Conservation (phyloP, 37 sponge, comb jelly and placozoan genomes). For the Amphimedon queenslandica region DNA sequence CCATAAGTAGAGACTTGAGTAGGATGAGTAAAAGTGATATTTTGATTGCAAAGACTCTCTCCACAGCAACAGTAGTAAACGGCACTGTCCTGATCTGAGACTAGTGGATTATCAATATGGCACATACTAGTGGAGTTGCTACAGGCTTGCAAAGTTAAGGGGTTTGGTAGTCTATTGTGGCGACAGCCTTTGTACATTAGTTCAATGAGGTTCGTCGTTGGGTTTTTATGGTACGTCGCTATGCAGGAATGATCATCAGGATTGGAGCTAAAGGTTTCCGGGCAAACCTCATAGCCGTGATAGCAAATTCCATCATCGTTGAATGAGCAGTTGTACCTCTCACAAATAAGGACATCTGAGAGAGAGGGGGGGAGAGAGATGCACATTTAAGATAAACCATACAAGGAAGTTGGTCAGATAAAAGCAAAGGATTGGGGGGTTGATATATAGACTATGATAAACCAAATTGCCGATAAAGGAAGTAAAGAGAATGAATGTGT, state of each 20-base stretch:
- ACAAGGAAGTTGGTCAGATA: too few species aligned
- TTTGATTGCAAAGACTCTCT: neutral
- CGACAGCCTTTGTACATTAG: neutral
- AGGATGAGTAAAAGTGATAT: neutral
- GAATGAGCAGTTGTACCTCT: conserved; percentile 1
- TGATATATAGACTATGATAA: too few species aligned
- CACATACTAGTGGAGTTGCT: neutral
- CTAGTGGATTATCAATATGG: neutral
- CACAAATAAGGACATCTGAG: neutral
- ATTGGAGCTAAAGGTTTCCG: too few species aligned
- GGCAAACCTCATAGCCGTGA: neutral
- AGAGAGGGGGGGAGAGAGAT: too few species aligned
- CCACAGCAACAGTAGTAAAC: conserved; percentile 12
- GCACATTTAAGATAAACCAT: too few species aligned
- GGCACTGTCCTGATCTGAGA: neutral
- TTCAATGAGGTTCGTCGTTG: neutral
- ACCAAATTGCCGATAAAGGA: too few species aligned
- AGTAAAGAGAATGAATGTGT: neutral
- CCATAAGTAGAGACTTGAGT: neutral
- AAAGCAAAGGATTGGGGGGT: too few species aligned
- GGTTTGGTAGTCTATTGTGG: neutral
- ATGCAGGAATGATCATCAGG: neutral
- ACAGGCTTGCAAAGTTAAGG: too few species aligned
- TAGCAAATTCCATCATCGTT: neutral
- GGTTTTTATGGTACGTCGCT: neutral